Evolutionary conservation across 2,888 invertebrate genomes (phyloP), one percentile per base, ranked within the genome.

Genomic region (Dioctria rufipes): DNA sequence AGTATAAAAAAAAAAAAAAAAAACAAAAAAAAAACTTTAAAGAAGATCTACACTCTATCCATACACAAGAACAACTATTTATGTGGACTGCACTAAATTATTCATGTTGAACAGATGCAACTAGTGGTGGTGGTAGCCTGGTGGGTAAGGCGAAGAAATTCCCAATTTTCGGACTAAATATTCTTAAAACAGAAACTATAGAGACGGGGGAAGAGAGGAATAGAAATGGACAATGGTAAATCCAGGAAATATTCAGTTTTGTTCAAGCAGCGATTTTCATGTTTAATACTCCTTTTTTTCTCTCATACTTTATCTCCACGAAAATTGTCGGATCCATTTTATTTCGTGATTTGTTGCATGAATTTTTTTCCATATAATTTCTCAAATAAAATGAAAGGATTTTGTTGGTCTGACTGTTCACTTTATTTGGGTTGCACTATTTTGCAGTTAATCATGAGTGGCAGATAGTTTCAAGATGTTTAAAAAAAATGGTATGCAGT

Each of bases 271-370:
- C 6, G 67, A 6, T 67, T 66, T 67, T 67, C 67, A 13, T 67
- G 46, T 25, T 49, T 3, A 46, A 46, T 25, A 13, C 5, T n/a
- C 67, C 25, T 49, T 43, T 67, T 49, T 25, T 67, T 46, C 46
- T 5, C 6, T 6, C 25, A 25, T 0, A 43, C 13, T 67, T 46
- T 25, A 4, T 13, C 3, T 43, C 46, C 3, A 43, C 25, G 25
- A 25, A 25, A 66, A 66, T 66, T 66, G 66, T 66, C 66, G 66
- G 66, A 66, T 66, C 43, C 67, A 67, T 46, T 67, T 67, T 67
- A 0, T 3, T 9, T 46, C 25, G 67, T 67, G 67, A 67, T 67
- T 67, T 67, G 25, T 67, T 67, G 67, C 46, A 67, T 67, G 67
- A 40, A 67, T 67, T 46, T 46, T 8, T 46, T 46, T 46, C 46